Base-by-base conservation (phyloP, 2,797 vertebrate species). In the Sciurus carolinensis region DNA sequence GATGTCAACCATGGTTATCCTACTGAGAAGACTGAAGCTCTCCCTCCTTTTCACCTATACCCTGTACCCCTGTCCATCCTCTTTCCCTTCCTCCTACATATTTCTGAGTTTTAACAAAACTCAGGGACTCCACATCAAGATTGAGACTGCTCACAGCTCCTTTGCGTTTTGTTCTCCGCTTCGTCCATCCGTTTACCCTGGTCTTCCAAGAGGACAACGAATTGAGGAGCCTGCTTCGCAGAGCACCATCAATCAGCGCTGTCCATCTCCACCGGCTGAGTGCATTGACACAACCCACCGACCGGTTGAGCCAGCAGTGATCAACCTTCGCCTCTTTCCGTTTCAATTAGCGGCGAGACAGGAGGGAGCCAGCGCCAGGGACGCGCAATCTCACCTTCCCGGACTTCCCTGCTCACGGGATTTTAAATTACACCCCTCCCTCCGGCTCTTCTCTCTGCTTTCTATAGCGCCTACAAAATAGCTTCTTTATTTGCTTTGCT, bases 61-160 rank as follows among this genome's bases (percentile, higher is more conserved):
- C 50, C 18, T 52, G 15, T 26, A n/a, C 47, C 75, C 22, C 10
- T 13, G 24, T n/a, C 3, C n/a, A 28, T 5, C 24, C 8, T 26
- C 3, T 18, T 28, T 4, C 26, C 26, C 9, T 36, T 17, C 7
- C 20, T 4, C 42, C 18, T 24, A 26, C 66, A 52, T 20, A 12
- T 71, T 82, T 88, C 62, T 30, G 52, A 86, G 50, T 50, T 92
- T 96, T 59, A 76, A 47, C 17, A 47, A 42, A 89, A 89, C 44
- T 47, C 26, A 42, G 50, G 26, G 52, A 4, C 28, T 80, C 28
- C n/a, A 17, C 10, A 1, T 3, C 33, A 84, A 69, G 81, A 86
- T 33, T 42, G 50, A 86, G 7, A 20, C 18, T 30, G 50, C 67
- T 77, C 39, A 28, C 9, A 6, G 36, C 14, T 28, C 22, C 33